Base-by-base conservation (phyloP, 2,113 vertebrate genomes). In the Psittacus erithacus region DNA sequence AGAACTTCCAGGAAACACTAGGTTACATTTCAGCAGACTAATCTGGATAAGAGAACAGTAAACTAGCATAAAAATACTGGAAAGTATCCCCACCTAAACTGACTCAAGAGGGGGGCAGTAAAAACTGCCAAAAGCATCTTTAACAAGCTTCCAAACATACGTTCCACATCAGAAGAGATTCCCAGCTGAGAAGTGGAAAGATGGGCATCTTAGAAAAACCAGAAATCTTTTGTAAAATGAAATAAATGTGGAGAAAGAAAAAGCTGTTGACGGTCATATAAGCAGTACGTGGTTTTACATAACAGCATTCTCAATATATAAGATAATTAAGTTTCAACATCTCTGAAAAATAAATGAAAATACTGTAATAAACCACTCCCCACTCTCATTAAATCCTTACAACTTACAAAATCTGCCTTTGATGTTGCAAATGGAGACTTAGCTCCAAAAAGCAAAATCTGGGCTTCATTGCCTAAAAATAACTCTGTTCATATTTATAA, bases 81-180 rank as follows among this genome's bases (percentile, higher is more conserved):
- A 91, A 94, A 85, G 16, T 57, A 92, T 95, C 88, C 78, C 43
- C 78, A 79, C 82, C 70, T 90, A 84, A 91, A 83, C 28, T 75
- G 96, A 82, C 29, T 90, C n/a, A 68, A 65, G 74, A 69, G 33
- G 68, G 92, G 81, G 80, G 55, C 68, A 64, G 64, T 50, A 88
- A 75, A 95, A 74, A 55, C 59, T 78, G 86, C 90, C 88, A 92
- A 92, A 81, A 78, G 35, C 67, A 60, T 95, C 86, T 95, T 90
- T 90, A 95, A 80, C 62, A 85, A 80, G 85, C 65, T 73, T 97
- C 91, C 93, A 97, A 97, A 95, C 90, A 96, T 80, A 91, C 46
- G 57, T 94, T 97, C 95, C 57, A 39, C 83, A 96, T 97, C 88
- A 96, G 75, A 90, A 95, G 91, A 96, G 55, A 84, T 95, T 96